Evolutionary conservation across 2,888 invertebrate species (phyloP), one percentile per base, ranked within the genome.

Genomic region (Itoplectis maculator): DNA sequence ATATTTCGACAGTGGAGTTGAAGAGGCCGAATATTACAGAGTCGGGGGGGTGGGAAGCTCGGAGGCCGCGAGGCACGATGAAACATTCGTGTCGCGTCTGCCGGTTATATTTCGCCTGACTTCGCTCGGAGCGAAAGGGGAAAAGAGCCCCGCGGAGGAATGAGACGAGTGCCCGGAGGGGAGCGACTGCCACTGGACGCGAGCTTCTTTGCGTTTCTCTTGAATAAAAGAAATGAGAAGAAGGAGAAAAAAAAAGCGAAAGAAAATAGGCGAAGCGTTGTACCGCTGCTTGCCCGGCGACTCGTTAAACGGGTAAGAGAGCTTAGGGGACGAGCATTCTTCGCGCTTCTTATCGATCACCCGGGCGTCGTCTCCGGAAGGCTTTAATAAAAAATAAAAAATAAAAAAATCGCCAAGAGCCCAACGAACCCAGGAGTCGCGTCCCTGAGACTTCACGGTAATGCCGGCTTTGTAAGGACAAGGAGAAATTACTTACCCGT

Each of bases 21-120:
- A 65, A 65, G 45, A 13, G 23, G 40, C n/a, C 54, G 20, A 35
- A 6, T 18, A 51, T 35, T 11, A 49, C 18, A 8, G 51, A 3
- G 7, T 35, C 13, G 29, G 7, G 47, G 15, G n/a, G 35, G 35
- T 49, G 15, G 15, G 11, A 18, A 47, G n/a, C 35, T 13, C 18
- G 15, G 35, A 51, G n/a, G 29, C 11, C 49, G 29, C n/a, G 20
- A 45, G n/a, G 51, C 68, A 49, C 42, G 56, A 70, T 56, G 51
- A 70, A 56, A 70, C 35, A 70, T 70, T 56, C 56, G 56, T 42
- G 56, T 70, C 42, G 70, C 29, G 42, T 70, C 56, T 20, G 15
- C 54, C 29, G n/a, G 35, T 13, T 45, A 56, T 9, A 20, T 56
- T 54, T 70, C 45, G n/a, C 20, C 20, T 18, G 23, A 7, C 13